phyloP scores from a whole-genome alignment of 2,888 invertebrate species.

The Oscheius sp. region DNA sequence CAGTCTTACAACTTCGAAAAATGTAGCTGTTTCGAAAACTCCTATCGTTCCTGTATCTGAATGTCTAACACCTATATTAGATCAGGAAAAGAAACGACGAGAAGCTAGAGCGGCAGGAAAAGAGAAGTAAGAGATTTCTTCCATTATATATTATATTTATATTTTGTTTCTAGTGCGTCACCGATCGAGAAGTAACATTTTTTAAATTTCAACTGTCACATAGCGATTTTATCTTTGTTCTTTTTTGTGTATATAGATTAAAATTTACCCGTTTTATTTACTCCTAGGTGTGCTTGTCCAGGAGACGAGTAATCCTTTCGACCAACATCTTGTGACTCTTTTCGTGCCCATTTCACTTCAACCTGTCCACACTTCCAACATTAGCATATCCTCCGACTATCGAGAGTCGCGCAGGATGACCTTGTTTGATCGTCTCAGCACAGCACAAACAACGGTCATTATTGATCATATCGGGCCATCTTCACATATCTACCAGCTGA shows the following conservation, averaged over 20 bases:
- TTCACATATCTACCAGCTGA: slow-evolving; percentile 18
- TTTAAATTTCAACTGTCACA: no score
- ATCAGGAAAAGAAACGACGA: slow-evolving; percentile 1
- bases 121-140: no score
- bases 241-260: no score
- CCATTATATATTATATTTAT: not conserved
- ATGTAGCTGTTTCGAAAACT: not conserved
- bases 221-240: no score
- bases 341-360: not conserved
- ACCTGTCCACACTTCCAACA: not conserved
- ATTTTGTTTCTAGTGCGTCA: not conserved
- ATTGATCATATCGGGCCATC: slow-evolving; percentile 30
- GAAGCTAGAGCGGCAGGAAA: no score
- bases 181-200: not conserved
- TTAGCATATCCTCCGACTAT: slow-evolving; percentile 13
- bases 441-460: slow-evolving; percentile 21
- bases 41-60: not conserved
- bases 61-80: not conserved
- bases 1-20: not conserved
- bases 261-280: not conserved
- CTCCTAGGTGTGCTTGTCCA: not conserved
- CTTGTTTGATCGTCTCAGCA: slow-evolving; percentile 29
- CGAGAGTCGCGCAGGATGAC: slow-evolving; percentile 21
- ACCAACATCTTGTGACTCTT: not conserved
- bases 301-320: not conserved